Base-by-base conservation (phyloP, 2,888 invertebrate genomes). In the Sinohyriopsis cumingii region DNA sequence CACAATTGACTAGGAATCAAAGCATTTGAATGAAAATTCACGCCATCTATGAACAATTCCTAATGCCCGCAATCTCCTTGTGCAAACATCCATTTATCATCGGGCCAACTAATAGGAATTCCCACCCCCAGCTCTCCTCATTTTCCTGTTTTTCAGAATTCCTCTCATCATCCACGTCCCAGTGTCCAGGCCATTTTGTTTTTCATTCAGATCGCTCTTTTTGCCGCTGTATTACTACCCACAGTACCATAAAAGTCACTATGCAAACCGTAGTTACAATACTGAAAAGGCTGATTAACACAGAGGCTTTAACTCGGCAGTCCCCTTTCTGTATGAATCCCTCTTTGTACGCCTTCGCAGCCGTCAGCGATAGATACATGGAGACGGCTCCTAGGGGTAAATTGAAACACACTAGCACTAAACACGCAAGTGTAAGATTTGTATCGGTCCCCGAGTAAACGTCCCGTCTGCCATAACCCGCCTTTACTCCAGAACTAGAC, bases 401-500 rank as follows among this genome's bases (percentile, higher is more conserved):
- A 62, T 82, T 82, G 62, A 83, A 83, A 70, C 83, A 83, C 12
- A 82, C 59, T 45, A 79, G 78, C 19, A 82, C 79, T 55, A 83
- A 67, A 66, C 78, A 80, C 24, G 82, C 82, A 12, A 83, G 65
- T 15, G 78, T 70, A 53, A 82, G 65, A 64, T 83, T 82, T 12
- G 83, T 83, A 59, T 80, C 79, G 2, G 82, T 81, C 54, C 45
- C 45, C 12, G 45, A 72, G 55, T 25, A 45, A 45, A 45, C 45
- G 45, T 45, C 45, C 45, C 12, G 45, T 45, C 45, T 45, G 45
- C 12, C 12, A 45, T 12, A 45, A 9, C 45, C 45, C 45, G 12
- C 45, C 12, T 45, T 45, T 45, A 12, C 45, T 45, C 12, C 45
- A 45, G 45, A 45, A 45, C 45, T 45, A 45, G 45, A 45, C 45